Base-by-base conservation (phyloP, 2,113 vertebrate genomes). In the Dasyprocta punctata region DNA sequence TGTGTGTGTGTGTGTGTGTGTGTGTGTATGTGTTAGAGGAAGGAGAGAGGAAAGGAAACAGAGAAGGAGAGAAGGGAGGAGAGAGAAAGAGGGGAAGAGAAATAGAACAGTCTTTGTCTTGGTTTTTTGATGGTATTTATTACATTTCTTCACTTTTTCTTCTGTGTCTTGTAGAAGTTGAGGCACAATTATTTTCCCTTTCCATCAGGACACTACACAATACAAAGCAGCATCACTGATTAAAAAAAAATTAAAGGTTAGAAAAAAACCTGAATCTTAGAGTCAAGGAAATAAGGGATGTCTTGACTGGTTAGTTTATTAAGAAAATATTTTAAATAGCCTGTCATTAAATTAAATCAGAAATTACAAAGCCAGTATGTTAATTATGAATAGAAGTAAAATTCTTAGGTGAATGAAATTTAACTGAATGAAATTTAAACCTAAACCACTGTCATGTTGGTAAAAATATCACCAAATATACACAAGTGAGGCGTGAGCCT, bases 341-440 rank as follows among this genome's bases (percentile, higher is more conserved):
- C 44, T 88, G n/a, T 67, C 58, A 91, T 49, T n/a, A 24, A 61
- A 83, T 67, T 84, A 88, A 83, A 61, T 67, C 26, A 78, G 58
- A 95, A 86, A 89, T 65, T 84, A 80, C 38, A 75, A 95, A 90
- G 56, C 36, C 24, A 60, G 3, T 30, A 61, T 52, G 38, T 41
- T 89, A 30, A 88, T 78, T 92, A 17, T 94, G 10, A 89, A 85
- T 47, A 85, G 47, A 85, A 60, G n/a, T 36, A 89, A 54, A 94
- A 73, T 58, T 65, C 22, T 80, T 85, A 52, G 38, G 47, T 89
- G n/a, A n/a, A n/a, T 41, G 47, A 89, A 92, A 86, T 38, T 81
- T 94, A 63, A 41, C 20, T 85, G 38, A 84, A 94, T 88, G 17
- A 85, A 85, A 54, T 78, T 85, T 92, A 92, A 96, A 92, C 10